phyloP scores from a whole-genome alignment of 2,113 vertebrate genomes.

The Sander vitreus region DNA sequence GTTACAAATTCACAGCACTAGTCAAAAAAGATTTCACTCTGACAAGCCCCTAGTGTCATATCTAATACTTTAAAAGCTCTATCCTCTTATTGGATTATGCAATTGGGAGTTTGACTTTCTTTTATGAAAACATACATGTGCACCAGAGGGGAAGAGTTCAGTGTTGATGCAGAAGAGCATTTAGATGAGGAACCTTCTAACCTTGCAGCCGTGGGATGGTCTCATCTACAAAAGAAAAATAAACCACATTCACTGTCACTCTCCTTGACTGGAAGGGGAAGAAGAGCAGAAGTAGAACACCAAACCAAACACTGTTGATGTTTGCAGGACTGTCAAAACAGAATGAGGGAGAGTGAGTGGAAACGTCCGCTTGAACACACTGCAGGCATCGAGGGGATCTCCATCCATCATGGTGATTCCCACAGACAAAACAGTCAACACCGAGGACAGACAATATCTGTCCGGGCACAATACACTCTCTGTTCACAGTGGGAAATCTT shows the following conservation, averaged over 20 bases:
- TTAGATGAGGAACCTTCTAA: constrained; percentile 22
- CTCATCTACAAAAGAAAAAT: constrained; percentile 12
- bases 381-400: constrained; percentile 8
- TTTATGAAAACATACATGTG: constrained; percentile 35
- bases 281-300: not conserved
- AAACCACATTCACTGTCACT: not conserved
- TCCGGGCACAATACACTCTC: constrained; percentile 34
- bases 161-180: constrained; percentile 4
- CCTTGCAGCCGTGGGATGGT: not conserved
- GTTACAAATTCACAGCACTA: constrained; percentile 48
- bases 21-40: constrained; percentile 45
- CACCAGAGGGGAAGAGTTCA: constrained; percentile 8
- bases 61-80: constrained; percentile 36
- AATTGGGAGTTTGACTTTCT: constrained; percentile 17
- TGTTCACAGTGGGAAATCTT: constrained; percentile 46
- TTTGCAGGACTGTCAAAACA: constrained; percentile 52
- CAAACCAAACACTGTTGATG: constrained; percentile 14
- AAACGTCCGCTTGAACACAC: constrained; percentile 22
- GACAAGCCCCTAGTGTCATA: constrained; percentile 43
- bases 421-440: constrained; percentile 69
- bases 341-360: constrained; percentile 13
- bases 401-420: constrained; percentile 54
- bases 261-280: not conserved
- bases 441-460: constrained; percentile 64
- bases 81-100: constrained; percentile 43